Evolutionary conservation across 2,888 invertebrate genomes (phyloP).

Genomic region (Eueremaeus valkanovi): DNA sequence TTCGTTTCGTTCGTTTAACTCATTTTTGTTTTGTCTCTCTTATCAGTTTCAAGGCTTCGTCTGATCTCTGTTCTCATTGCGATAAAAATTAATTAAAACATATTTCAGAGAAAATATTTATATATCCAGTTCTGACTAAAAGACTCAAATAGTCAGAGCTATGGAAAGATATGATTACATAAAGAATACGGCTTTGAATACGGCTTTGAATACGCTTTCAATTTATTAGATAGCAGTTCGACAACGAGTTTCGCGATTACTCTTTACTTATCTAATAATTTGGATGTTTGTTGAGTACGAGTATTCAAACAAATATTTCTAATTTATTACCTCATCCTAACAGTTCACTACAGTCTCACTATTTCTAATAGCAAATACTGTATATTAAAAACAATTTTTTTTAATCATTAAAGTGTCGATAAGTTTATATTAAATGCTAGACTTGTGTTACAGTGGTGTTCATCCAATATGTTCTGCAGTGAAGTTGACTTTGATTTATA

Average conservation of each 20-base stretch:
- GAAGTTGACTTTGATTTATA: not conserved
- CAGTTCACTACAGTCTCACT: no score
- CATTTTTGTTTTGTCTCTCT: not conserved
- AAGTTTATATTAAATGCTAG: no score
- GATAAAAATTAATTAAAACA: slow-evolving; percentile 20
- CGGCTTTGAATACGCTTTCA: no score
- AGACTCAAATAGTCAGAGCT: not conserved
- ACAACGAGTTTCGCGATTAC: not conserved
- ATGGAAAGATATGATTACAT: not conserved
- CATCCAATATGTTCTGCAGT: not conserved
- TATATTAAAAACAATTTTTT: no score
- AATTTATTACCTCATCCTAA: no score
- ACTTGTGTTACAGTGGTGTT: no score
- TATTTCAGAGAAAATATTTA: not conserved
- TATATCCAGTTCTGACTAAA: not conserved
- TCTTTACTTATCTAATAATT: not conserved
- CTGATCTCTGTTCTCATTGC: not conserved
- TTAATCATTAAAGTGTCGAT: no score
- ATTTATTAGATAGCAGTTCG: not conserved
- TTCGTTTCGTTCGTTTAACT: not conserved
- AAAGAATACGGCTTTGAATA: no score
- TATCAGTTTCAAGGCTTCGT: not conserved
- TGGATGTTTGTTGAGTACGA: no score
- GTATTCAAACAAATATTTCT: not conserved
- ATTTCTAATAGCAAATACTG: no score